Evolutionary conservation across 2,113 vertebrate genomes (phyloP), one percentile per base, ranked within the genome.

Genomic region (Syngnathoides biaculeatus): DNA sequence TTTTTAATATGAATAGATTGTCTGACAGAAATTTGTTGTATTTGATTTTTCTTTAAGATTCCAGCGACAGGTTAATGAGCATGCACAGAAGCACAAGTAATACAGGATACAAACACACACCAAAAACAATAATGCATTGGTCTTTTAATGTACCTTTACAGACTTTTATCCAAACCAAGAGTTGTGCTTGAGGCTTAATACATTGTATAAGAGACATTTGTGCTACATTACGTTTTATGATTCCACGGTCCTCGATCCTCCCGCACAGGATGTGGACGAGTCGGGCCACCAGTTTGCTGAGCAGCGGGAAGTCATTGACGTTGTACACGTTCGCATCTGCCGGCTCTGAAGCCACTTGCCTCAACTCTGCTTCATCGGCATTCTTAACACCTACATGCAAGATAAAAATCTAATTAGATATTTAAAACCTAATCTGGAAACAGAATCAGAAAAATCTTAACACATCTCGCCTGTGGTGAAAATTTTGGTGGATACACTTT

Each of bases 261-360:
- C 92, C 81, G 74, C 96, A 99, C 63, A 98, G 79, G 57, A 96
- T 93, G 67, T 83, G 90, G 2, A 93, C 93, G 64, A 98, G 92
- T 1, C 89, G 89, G 24, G 89, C 71, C 8, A 95, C 92, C 84
- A 99, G 89, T 2, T 92, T 92, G 87, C 89, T 73, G 70, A 99
- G 94, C 89, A 95, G 90, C 0, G 94, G 95, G 79, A 98, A 98
- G 82, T 95, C 95, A 58, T 94, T 91, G 45, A 98, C 94, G 0
- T 92, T 95, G 91, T 95, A 95, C 0, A 96, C 93, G 0, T 94
- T 96, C 62, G 95, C 80, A 67, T 98, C 95, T 77, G 94, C 84
- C 0, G 96, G 96, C 61, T 91, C 92, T 0, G 97, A 97, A 0
- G 94, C 96, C 72, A 98, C 91, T 38, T 96, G 93, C 73, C 87